Evolutionary conservation across 1,140 invertebrate species (phyloP), one percentile per base, ranked within the genome.

Genomic region (Sycophila sp.): DNA sequence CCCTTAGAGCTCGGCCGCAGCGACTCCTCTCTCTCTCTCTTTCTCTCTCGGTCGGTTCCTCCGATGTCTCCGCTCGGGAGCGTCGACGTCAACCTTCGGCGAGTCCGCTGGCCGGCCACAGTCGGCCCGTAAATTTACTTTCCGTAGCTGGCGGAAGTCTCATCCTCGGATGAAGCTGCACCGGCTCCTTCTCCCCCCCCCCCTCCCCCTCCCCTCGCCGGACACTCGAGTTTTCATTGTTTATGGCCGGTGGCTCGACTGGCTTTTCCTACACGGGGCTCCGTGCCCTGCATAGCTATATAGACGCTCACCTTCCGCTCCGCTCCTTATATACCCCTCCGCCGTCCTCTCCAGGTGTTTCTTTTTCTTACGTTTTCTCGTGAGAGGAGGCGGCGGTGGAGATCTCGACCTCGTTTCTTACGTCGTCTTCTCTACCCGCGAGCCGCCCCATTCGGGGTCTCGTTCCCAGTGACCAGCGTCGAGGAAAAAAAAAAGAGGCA

Each of bases 171-270:
- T 59, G 36, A 38, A 59, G 56, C n/a, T n/a, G n/a, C n/a, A n/a
- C n/a, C n/a, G n/a, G n/a, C 56, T 40, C 32, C 38, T 38, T 26
- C 65, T n/a, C n/a, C n/a, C 6, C 47, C 58, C 56, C 58, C 30
- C 45, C 65, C 4, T 65, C 34, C 34, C 24, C 17, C 10, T 62
- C 47, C 15, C 58, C 38, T 10, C 60, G 63, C 68, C 63, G 75
- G 78, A 80, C 78, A 81, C 78, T 83, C 76, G 71, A 77, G 77
- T 77, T 81, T 79, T 79, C 78, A 82, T 83, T 82, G 81, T 82
- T 82, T 82, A 81, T 77, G 71, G 71, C 74, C 62, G 73, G 68
- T 67, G 34, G 64, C 56, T n/a, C 60, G 68, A 59, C 64, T 24
- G 24, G 49, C 71, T 58, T 36, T 6, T 51, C 30, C 40, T 42